Evolutionary conservation across 2,113 vertebrate species (phyloP).

Genomic region (Scolopax mira): DNA sequence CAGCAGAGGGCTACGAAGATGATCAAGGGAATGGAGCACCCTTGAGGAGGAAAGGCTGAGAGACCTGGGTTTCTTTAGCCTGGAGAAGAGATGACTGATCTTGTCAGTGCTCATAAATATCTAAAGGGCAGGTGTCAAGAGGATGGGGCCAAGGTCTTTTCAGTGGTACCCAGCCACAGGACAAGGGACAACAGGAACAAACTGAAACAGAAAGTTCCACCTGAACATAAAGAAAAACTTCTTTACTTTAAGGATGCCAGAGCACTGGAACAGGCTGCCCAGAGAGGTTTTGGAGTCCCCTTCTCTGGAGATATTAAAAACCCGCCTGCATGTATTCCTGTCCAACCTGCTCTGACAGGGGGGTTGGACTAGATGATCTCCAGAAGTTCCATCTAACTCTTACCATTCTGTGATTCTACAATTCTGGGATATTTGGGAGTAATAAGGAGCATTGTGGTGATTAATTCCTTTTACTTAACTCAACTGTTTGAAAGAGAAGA

Average conservation of each 20-base stretch:
- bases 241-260: background rate
- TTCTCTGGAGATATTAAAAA: background rate
- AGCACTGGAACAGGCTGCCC: background rate
- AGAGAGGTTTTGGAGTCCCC: background rate
- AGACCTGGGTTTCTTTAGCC: background rate
- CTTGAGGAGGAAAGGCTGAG: background rate
- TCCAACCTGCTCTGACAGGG: background rate
- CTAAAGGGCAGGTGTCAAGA: background rate
- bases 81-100: background rate
- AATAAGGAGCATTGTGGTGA: background rate
- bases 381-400: background rate
- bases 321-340: background rate
- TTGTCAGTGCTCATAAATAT: background rate
- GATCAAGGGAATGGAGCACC: background rate
- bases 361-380: background rate
- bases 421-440: background rate
- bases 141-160: background rate
- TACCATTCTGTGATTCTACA: background rate
- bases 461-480: background rate
- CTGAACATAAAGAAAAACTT: background rate
- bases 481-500: background rate
- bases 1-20: background rate
- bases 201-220: background rate
- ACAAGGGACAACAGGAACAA: background rate
- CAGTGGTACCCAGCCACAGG: background rate